A percentile compares a stretch with the other conserved stretches of the same genome.
These are phyloP conservation scores for Hanleya hanleyi DNA, from an alignment of 2,888 invertebrate species.

Conservation along the genomic window DNA sequence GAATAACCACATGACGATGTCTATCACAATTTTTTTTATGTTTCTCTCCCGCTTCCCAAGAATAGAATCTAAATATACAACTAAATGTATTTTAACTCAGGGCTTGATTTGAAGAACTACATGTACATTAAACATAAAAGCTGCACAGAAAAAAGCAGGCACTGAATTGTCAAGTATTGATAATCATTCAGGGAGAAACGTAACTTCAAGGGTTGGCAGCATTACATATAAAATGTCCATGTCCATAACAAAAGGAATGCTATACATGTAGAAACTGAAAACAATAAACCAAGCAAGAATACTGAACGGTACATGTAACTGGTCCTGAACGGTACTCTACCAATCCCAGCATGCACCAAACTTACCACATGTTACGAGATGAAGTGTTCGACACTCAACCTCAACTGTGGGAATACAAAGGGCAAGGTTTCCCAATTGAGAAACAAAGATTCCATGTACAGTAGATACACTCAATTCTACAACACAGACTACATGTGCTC, in stretches of 20 bases:
- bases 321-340: not conserved
- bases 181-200: not conserved
- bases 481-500: too few species aligned
- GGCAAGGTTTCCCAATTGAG: too few species aligned
- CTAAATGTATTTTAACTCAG: not conserved
- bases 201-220: not conserved
- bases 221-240: not conserved
- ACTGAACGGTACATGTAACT: not conserved
- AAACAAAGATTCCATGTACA: too few species aligned
- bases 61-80: too few species aligned
- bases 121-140: too few species aligned
- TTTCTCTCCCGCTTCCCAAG: too few species aligned
- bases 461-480: too few species aligned
- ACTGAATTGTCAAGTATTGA: too few species aligned
- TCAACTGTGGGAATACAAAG: not conserved
- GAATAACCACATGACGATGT: too few species aligned
- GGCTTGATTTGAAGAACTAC: too few species aligned
- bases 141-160: too few species aligned
- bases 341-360: not conserved
- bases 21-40: too few species aligned
- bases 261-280: not conserved
- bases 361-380: conserved; percentile 10
- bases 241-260: not conserved
- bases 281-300: not conserved
- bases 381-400: not conserved